phyloP scores from a whole-genome alignment of 2,797 vertebrate species.

The Scyliorhinus canicula region DNA sequence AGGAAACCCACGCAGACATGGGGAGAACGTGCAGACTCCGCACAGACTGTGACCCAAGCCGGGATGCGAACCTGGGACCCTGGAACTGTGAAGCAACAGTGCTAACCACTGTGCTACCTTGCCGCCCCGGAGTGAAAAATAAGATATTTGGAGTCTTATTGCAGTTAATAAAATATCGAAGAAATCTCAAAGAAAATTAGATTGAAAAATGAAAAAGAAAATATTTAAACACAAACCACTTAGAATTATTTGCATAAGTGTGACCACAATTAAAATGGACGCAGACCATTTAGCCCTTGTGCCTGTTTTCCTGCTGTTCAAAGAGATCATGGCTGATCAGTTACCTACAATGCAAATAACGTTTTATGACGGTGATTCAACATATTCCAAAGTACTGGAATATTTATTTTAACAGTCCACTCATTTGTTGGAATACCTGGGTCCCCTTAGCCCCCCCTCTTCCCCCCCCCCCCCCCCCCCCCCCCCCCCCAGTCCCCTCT shows the following conservation, averaged over 20 bases:
- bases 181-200: background rate
- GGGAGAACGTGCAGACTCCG: no score
- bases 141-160: background rate
- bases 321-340: background rate
- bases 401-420: background rate
- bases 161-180: background rate
- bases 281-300: background rate
- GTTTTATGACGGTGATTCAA: background rate
- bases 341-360: no score
- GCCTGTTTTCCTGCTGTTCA: background rate
- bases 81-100: no score
- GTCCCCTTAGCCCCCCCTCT: background rate
- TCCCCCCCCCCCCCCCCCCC: background rate
- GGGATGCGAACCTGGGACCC: no score
- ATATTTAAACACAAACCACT: background rate
- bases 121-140: no score
- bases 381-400: background rate
- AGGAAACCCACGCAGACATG: no score
- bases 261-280: background rate
- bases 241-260: background rate
- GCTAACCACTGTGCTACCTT: no score
- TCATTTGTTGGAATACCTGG: background rate
- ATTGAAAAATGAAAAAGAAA: background rate
- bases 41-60: no score
- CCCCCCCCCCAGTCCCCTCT: no score